Evolutionary conservation across 1,140 invertebrate species (phyloP).

Genomic region (Andrena cerasifolii): DNA sequence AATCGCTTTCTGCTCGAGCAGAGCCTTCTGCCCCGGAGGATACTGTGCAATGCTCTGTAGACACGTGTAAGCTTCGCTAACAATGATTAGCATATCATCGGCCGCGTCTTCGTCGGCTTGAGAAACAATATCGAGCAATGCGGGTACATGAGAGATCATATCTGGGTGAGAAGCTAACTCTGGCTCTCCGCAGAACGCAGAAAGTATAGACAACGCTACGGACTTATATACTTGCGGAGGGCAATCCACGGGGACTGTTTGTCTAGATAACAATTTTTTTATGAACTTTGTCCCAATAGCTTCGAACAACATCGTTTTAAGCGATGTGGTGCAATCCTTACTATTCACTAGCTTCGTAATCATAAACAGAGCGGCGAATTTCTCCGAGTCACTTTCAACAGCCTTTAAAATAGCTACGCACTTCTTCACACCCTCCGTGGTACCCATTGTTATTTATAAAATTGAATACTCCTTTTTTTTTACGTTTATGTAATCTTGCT

Average conservation of each 20-base stretch:
- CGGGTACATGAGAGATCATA: slow-evolving; percentile 90
- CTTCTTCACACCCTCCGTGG: slow-evolving; percentile 91
- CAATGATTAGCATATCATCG: slow-evolving; percentile 93
- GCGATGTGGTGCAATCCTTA: slow-evolving; percentile 87
- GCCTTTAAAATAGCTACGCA: slow-evolving; percentile 90
- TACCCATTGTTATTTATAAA: slow-evolving; percentile 62
- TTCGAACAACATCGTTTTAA: slow-evolving; percentile 92
- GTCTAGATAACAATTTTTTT: slow-evolving; percentile 88
- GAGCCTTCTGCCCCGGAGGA: slow-evolving; percentile 88
- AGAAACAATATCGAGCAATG: slow-evolving; percentile 91
- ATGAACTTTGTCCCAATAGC: slow-evolving; percentile 94
- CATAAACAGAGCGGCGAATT: slow-evolving; percentile 95
- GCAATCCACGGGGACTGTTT: slow-evolving; percentile 90
- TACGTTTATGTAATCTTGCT: neutral
- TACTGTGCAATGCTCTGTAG: slow-evolving; percentile 89
- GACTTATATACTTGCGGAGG: slow-evolving; percentile 94
- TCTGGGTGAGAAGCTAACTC: slow-evolving; percentile 91
- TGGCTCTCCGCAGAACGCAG: slow-evolving; percentile 90
- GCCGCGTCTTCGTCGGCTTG: slow-evolving; percentile 90
- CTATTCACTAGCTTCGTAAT: slow-evolving; percentile 93
- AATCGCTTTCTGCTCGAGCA: slow-evolving; percentile 89
- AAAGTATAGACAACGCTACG: slow-evolving; percentile 92
- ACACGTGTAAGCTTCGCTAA: slow-evolving; percentile 93
- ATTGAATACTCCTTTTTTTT: neutral
- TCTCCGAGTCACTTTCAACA: slow-evolving; percentile 93